These are phyloP conservation scores for Rhea pennata DNA, from an alignment of 2,113 vertebrate genomes.

Conservation along the genomic window DNA sequence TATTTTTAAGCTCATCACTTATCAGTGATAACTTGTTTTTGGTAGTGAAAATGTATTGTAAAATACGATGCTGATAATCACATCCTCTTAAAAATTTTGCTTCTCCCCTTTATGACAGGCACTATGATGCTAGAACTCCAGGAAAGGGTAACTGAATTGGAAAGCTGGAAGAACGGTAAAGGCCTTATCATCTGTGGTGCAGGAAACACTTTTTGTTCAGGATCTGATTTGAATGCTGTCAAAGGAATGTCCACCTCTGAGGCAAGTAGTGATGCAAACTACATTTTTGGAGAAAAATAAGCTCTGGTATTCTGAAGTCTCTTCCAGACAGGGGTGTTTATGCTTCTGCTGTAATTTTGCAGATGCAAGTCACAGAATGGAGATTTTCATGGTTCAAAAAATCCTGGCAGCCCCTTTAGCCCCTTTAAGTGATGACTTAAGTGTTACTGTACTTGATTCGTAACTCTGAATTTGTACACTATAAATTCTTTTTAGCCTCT, in stretches of 20 bases:
- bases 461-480: neutral
- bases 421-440: neutral
- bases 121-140: constrained; percentile 94
- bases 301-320: neutral
- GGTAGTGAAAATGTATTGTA: neutral
- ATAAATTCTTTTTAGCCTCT: neutral
- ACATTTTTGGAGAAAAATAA: neutral
- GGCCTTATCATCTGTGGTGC: constrained; percentile 89
- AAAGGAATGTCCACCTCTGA: constrained; percentile 84
- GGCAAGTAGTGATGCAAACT: constrained; percentile 70
- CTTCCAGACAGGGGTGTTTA: neutral
- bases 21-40: neutral
- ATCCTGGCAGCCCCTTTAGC: neutral
- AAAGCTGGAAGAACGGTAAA: constrained; percentile 93
- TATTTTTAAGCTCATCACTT: neutral
- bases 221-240: constrained; percentile 90
- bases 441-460: neutral
- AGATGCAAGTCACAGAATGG: neutral
- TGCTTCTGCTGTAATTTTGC: neutral
- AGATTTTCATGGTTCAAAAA: neutral
- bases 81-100: neutral
- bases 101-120: constrained; percentile 75
- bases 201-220: constrained; percentile 91
- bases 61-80: neutral
- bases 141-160: constrained; percentile 87